A percentile compares a stretch with the other conserved stretches of the same genome.
Conservation (phyloP, 2,797 vertebrate species). For the Notoglanidium macrostoma region DNA sequence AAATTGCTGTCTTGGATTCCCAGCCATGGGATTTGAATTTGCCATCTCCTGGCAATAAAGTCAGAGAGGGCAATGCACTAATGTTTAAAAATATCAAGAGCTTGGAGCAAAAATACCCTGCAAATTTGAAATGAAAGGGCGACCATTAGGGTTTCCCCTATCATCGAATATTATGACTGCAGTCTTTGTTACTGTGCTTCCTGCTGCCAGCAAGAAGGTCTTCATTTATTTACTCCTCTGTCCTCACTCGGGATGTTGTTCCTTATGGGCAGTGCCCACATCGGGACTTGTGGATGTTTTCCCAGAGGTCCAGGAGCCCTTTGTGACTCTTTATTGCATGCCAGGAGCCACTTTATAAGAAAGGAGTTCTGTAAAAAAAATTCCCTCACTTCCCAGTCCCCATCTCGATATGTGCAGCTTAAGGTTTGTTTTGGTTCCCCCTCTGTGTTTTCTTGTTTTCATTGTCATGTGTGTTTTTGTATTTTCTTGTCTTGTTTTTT, state of each 20-base stretch:
- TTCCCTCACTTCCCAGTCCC: too few species aligned
- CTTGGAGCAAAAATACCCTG: background rate
- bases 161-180: background rate
- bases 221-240: background rate
- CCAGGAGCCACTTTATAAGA: background rate
- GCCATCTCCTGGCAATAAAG: background rate
- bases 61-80: background rate
- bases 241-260: background rate
- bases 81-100: background rate
- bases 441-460: background rate
- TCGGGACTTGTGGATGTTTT: background rate
- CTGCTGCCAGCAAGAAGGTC: background rate
- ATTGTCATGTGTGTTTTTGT: background rate
- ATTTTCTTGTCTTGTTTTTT: background rate
- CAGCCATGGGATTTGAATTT: background rate
- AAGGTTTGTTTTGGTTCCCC: background rate
- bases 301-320: background rate
- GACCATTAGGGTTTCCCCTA: too few species aligned
- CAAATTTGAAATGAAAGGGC: background rate
- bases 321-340: background rate
- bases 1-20: background rate
- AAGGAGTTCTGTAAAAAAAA: background rate
- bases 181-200: background rate
- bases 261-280: background rate
- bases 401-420: background rate